Evolutionary conservation across 2,113 vertebrate genomes (phyloP).

Genomic region (Dicrurus megarhynchus): DNA sequence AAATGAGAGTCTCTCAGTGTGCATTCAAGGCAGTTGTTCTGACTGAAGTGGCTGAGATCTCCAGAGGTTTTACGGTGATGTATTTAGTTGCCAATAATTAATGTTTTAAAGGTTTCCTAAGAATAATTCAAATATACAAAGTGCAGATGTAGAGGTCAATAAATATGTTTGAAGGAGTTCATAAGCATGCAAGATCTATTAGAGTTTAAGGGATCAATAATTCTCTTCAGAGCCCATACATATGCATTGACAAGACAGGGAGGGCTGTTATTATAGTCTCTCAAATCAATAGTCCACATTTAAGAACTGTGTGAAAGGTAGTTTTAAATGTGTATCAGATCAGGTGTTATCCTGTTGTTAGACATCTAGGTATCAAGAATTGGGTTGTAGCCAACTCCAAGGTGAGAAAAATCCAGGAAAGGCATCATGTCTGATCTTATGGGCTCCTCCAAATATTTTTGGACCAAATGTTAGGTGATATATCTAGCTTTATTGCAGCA

Average conservation of each 20-base stretch:
- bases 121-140: conserved; percentile 54
- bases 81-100: conserved; percentile 45
- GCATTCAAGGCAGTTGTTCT: not conserved
- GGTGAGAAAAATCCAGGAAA: not conserved
- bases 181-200: conserved; percentile 38
- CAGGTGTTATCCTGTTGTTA: not conserved
- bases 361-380: not conserved
- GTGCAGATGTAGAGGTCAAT: conserved; percentile 23
- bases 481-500: not conserved
- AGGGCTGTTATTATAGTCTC: not conserved
- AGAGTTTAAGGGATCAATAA: conserved; percentile 35
- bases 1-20: not conserved
- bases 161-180: conserved; percentile 22
- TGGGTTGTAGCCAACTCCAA: not conserved
- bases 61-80: not conserved
- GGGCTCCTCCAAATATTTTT: not conserved
- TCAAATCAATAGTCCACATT: not conserved
- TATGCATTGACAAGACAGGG: not conserved
- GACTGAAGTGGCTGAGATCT: not conserved
- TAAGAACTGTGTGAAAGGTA: not conserved
- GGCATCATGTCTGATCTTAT: not conserved
- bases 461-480: not conserved
- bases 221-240: conserved; percentile 11
- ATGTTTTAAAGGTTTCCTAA: conserved; percentile 51
- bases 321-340: not conserved